Evolutionary conservation across 2,888 invertebrate species (phyloP), one percentile per base, ranked within the genome.

Genomic region (Matsumyia berberina): DNA sequence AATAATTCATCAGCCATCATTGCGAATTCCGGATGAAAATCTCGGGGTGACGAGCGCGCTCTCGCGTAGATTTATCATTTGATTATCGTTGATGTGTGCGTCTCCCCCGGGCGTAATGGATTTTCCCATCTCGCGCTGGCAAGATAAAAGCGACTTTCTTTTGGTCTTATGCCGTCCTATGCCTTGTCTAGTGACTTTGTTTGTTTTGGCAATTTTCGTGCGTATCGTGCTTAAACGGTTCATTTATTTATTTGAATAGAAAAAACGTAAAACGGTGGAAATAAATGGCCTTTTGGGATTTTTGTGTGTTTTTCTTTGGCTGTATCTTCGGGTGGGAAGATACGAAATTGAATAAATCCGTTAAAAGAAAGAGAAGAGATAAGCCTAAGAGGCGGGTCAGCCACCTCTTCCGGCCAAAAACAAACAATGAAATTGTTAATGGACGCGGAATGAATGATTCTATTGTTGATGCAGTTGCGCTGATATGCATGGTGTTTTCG

Each of bases 1-100:
- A 83, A 83, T 83, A 69, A 83, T 83, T 83, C 83, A 83, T 73
- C 69, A 79, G 57, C 78, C 73, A 74, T 79, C 67, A 69, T 83
- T 79, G 79, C 73, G 62, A 73, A 83, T 78, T 73, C 78, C 78
- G 62, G 62, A 69, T 81, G 80, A 62, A 70, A 83, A 79, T 79
- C 79, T 83, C 57, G 29, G 57, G n/a, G 24, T 62, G 73, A 83
- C 79, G 62, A 67, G 74, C 69, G 37, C 39, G 57, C 67, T 82
- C 62, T 73, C 53, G 66, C 15, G 78, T 79, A 67, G 78, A 78
- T 79, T 83, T 79, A 79, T 83, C 83, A 79, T 83, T 83, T 79
- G 83, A 83, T 83, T 83, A 79, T 24, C 73, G 83, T 64, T 79
- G 67, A 83, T 78, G 72, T 78, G 77, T 58, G 46, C 12, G 33